Evolutionary conservation across 2,113 vertebrate species (phyloP), one percentile per base, ranked within the genome.

Genomic region (Dromaius novaehollandiae): DNA sequence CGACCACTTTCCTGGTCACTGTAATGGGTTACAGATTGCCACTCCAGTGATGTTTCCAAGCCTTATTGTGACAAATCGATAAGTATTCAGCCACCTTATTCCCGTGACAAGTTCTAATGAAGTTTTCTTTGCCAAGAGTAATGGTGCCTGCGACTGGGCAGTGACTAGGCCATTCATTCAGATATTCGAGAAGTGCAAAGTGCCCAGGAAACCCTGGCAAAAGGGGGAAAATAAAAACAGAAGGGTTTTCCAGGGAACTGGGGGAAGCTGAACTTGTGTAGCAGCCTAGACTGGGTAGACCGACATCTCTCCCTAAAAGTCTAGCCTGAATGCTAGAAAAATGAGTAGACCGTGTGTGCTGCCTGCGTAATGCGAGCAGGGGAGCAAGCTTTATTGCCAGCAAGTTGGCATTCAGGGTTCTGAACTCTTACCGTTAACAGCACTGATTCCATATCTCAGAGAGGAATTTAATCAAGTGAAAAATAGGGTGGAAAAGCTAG

Each of bases 121-220:
- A 93, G 95, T 95, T 96, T 95, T 92, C 87, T 96, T 78, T 84
- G 89, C 88, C 48, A 88, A 94, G 96, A 98, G 34, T 93, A 56
- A 96, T 96, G 92, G 64, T 78, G n/a, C 55, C 58, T 86, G 89
- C 60, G 90, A 28, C 86, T 63, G 46, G 30, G n/a, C 60, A 74
- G 92, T 56, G 76, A 93, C 88, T 65, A 28, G 64, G 74, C 60
- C 71, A 94, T 97, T 95, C 90, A 77, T 95, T 97, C 95, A 80
- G 91, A 96, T 97, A 73, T 91, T 89, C 51, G 68, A 94, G 61
- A 22, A 28, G n/a, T n/a, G n/a, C 19, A 78, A 44, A 50, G n/a
- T 12, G 60, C 44, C 65, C 58, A 56, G 76, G 81, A 80, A 65
- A 6, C 15, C 11, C 13, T 82, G 48, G 26, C 36, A 24, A 71